Conservation (phyloP, 92 coral and sea anemone genomes). For the Umimayanthus chanpuru region DNA sequence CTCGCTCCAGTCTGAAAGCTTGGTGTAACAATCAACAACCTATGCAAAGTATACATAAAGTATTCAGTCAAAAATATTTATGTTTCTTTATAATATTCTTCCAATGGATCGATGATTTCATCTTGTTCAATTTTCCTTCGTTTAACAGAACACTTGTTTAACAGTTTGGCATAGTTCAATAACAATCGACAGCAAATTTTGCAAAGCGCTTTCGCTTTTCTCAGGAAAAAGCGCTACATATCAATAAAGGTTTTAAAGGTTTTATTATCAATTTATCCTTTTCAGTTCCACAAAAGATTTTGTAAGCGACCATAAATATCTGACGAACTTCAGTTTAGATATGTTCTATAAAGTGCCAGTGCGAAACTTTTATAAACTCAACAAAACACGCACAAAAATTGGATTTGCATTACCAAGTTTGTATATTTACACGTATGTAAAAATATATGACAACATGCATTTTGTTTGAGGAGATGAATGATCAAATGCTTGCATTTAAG, state of each 20-base stretch:
- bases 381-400: too few relatives aligned
- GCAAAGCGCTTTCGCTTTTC: too few relatives aligned
- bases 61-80: neutral
- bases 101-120: too few relatives aligned
- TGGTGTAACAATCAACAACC: constrained; percentile 90
- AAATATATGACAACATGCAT: too few relatives aligned
- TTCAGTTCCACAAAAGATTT: neutral
- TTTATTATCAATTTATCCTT: too few relatives aligned
- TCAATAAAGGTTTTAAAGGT: too few relatives aligned
- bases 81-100: neutral
- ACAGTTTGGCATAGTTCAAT: neutral
- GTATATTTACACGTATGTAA: too few relatives aligned
- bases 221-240: too few relatives aligned
- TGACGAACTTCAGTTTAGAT: neutral
- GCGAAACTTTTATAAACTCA: neutral
- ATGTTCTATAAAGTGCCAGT: neutral
- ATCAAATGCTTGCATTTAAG: neutral
- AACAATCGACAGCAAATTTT: too few relatives aligned
- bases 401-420: neutral
- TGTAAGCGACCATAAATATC: neutral
- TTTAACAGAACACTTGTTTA: neutral
- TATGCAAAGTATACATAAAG: neutral
- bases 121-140: neutral
- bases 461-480: neutral
- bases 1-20: constrained; percentile 92